Evolutionary conservation across 2,888 invertebrate genomes (phyloP).

Genomic region (Trachelus troglodyta): DNA sequence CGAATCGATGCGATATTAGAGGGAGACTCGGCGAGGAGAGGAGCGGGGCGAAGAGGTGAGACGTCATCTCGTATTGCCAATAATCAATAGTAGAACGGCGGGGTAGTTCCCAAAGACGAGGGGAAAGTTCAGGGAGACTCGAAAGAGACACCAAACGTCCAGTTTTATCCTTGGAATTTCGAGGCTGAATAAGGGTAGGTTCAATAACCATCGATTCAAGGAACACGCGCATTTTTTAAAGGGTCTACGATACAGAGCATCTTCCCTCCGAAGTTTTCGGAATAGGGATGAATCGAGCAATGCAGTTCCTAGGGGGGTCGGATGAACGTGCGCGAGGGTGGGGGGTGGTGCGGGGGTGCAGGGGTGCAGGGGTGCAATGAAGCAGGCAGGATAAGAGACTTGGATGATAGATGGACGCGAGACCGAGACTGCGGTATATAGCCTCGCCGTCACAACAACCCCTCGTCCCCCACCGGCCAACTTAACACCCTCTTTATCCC

Average conservation of each 20-base stretch:
- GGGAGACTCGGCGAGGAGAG: conserved; percentile 16
- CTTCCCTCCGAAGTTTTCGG: background rate
- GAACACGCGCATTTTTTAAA: background rate
- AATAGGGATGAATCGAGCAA: conserved; percentile 1
- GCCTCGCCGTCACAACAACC: conserved; percentile 60
- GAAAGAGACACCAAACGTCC: background rate
- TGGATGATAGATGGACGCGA: conserved; percentile 52
- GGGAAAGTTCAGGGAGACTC: conserved; percentile 19
- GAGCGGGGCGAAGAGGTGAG: conserved; percentile 29
- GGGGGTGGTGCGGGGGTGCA: conserved; percentile 1
- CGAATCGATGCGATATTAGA: conserved; percentile 20
- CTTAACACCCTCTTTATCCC: conserved; percentile 57
- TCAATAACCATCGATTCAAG: background rate
- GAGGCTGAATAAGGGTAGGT: background rate
- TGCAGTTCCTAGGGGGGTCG: background rate
- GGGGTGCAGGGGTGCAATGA: conserved; percentile 9
- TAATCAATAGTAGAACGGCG: conserved; percentile 46
- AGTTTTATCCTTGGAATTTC: background rate
- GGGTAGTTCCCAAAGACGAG: conserved; percentile 34
- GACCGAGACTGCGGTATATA: conserved; percentile 49
- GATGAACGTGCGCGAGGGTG: background rate
- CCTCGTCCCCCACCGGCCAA: conserved; percentile 35
- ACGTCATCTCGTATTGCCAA: conserved; percentile 48
- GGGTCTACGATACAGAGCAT: background rate
- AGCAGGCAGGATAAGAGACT: conserved; percentile 29